Conservation (phyloP, 2,888 invertebrate genomes). For the Spilosoma lubricipeda region DNA sequence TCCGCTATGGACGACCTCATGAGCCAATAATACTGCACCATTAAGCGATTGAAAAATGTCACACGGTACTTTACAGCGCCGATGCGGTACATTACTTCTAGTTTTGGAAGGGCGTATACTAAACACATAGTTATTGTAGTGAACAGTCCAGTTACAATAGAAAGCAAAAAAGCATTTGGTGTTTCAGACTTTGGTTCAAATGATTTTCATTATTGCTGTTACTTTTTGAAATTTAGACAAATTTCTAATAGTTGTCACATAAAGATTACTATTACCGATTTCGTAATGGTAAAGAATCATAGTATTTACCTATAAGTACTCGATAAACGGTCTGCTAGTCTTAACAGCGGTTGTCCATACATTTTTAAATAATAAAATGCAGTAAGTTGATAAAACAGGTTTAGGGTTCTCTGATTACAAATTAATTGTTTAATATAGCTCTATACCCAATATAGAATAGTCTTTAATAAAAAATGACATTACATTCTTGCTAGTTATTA, state of each 20-base stretch:
- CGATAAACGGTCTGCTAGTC: too few species aligned
- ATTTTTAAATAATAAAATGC: too few species aligned
- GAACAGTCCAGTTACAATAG: conserved; percentile 55
- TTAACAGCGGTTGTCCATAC: too few species aligned
- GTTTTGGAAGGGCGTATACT: conserved; percentile 55
- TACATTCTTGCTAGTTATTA: not conserved
- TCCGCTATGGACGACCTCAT: conserved; percentile 64
- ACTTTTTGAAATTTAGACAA: not conserved
- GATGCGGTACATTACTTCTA: conserved; percentile 67
- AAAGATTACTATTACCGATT: too few species aligned
- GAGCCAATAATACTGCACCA: conserved; percentile 71
- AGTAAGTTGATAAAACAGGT: not conserved
- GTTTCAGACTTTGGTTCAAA: conserved; percentile 11
- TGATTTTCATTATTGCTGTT: not conserved
- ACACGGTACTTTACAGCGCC: conserved; percentile 69
- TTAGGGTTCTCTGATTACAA: not conserved
- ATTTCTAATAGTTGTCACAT: not conserved
- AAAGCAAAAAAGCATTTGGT: conserved; percentile 38
- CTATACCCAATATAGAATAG: not conserved
- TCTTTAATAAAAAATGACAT: not conserved
- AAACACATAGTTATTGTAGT: conserved; percentile 43
- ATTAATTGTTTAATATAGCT: not conserved
- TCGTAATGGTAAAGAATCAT: too few species aligned
- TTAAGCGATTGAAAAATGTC: conserved; percentile 76
- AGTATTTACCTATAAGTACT: too few species aligned